Base-by-base conservation (phyloP, 2,888 invertebrate genomes). In the Tribolium freemani region DNA sequence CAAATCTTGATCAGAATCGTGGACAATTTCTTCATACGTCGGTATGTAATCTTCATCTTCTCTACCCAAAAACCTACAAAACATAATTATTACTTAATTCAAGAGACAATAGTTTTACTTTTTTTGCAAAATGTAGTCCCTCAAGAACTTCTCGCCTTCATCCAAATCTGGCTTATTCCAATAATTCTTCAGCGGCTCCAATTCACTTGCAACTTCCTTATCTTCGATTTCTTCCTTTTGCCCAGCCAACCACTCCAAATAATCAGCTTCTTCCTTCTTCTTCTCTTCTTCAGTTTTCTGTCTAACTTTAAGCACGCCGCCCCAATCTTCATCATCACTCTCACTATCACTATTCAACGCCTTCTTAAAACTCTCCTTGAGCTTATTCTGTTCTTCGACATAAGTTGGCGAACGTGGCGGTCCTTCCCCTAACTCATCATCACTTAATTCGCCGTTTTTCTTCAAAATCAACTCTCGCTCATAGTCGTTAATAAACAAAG, bases 71-170 rank as follows among this genome's bases (percentile, higher is more conserved):
- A 89, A 90, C 74, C 89, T 88, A 69, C 44, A 80, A 79, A 38
- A 16, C 5, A 21, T 3, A 5, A 3, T 26, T 26, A 54, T 70
- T 46, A 38, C 13, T 58, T 58, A 1, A 2, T 3, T 10, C 8
- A 50, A n/a, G n/a, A n/a, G n/a, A n/a, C n/a, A n/a, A 50, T 50
- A 45, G 4, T 45, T 45, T 26, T 26, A 91, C 87, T 92, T 92
- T 85, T 96, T 94, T 83, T 97, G 95, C 44, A 98, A 87, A 77
- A 99, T 92, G 84, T 95, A 99, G 87, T 99, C 98, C 66, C 95
- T 90, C 1, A 99, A 88, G 86, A 97, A 99, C 67, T 93, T 93
- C 84, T 99, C 98, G 31, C 92, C 93, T 64, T 93, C 90, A 78
- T 94, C 93, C 16, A 99, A 87, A 75, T 93, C 91, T 10, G 94